Evolutionary conservation across 2,888 invertebrate species (phyloP).

Genomic region (Ashinkailepas kermadecensis): DNA sequence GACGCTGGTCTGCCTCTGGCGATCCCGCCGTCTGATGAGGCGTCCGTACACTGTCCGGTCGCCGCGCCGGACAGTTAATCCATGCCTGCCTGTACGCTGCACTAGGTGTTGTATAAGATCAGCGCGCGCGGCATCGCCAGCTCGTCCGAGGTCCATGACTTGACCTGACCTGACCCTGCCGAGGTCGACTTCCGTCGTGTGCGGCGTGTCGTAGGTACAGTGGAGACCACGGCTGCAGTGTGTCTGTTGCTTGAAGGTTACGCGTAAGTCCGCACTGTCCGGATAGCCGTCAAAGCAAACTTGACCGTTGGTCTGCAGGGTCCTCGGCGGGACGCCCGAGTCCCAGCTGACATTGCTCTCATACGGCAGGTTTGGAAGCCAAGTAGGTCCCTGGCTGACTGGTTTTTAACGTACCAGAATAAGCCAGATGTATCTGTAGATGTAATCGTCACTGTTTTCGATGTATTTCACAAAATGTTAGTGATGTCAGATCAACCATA

Average conservation of each 20-base stretch:
- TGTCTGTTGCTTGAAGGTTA: neutral
- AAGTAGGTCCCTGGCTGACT: too few relatives aligned
- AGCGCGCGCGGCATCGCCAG: neutral
- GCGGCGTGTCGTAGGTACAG: conserved; percentile 12
- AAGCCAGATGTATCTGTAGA: too few relatives aligned
- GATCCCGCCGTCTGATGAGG: too few relatives aligned
- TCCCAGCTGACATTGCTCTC: too few relatives aligned
- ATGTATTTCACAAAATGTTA: too few relatives aligned
- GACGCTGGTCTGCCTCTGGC: too few relatives aligned
- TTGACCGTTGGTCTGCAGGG: too few relatives aligned
- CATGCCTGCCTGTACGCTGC: conserved; percentile 21
- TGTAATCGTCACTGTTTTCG: too few relatives aligned
- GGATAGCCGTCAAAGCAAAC: neutral
- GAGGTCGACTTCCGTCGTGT: neutral
- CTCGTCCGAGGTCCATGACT: conserved; percentile 16
- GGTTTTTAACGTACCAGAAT: too few relatives aligned
- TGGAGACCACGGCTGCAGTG: neutral
- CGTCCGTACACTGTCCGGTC: neutral
- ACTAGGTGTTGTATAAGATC: conserved; percentile 7
- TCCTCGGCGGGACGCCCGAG: too few relatives aligned
- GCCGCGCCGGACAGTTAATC: conserved; percentile 4
- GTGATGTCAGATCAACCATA: too few relatives aligned
- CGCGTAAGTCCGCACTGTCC: conserved; percentile 1
- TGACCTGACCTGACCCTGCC: conserved; percentile 11
- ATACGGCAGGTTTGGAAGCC: too few relatives aligned